These are phyloP conservation scores for Molossus molossus DNA, from an alignment of 2,797 vertebrate genomes.

Conservation along the genomic window DNA sequence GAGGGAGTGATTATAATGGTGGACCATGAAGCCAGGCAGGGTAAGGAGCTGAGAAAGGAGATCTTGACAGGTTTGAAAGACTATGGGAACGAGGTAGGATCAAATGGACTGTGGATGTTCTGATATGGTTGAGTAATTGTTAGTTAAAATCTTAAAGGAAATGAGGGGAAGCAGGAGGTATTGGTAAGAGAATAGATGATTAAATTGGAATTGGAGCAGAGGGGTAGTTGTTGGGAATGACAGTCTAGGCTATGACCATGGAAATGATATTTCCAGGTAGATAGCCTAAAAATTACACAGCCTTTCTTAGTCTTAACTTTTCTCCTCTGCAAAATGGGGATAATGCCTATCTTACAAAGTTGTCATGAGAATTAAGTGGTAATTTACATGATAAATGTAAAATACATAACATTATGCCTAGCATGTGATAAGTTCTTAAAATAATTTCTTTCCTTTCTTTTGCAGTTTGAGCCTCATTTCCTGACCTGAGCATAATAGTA, in stretches of 20 bases:
- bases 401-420: neutral
- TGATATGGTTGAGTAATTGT: neutral
- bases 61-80: neutral
- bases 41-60: neutral
- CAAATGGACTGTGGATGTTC: neutral
- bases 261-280: neutral
- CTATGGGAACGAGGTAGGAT: neutral
- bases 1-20: neutral
- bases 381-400: neutral
- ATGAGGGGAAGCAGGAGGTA: neutral
- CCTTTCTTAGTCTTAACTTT: neutral
- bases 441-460: slow-evolving; percentile 45
- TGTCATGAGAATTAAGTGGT: slow-evolving; percentile 15
- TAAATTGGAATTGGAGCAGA: slow-evolving; percentile 20
- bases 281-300: slow-evolving; percentile 6
- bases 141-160: neutral
- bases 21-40: neutral
- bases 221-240: neutral
- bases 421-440: neutral
- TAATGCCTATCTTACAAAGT: neutral
- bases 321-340: slow-evolving; percentile 1
- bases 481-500: slow-evolving; percentile 43
- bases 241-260: neutral
- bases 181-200: slow-evolving; percentile 12
- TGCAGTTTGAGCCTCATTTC: slow-evolving; percentile 46